A percentile compares a stretch with the other conserved stretches of the same genome.
These are phyloP conservation scores for Agrochola lota DNA, from an alignment of 2,888 invertebrate genomes.

Conservation along the genomic window DNA sequence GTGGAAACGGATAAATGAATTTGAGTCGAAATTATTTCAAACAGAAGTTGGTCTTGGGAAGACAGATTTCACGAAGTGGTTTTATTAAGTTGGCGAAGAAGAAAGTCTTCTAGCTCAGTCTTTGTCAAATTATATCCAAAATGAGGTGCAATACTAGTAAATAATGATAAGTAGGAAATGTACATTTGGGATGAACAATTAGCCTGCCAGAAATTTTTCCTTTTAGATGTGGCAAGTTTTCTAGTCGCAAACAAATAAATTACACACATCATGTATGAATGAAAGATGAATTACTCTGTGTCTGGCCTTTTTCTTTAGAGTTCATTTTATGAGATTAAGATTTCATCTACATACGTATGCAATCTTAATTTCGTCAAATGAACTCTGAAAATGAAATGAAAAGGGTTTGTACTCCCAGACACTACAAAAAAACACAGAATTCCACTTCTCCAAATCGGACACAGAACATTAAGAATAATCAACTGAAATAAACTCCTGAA, in stretches of 20 bases:
- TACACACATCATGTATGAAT: background rate
- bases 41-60: constrained; percentile 6
- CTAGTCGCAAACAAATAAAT: constrained; percentile 22
- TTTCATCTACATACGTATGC: background rate
- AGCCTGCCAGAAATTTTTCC: background rate
- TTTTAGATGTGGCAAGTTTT: background rate
- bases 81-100: background rate
- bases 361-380: constrained; percentile 5
- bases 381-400: constrained; percentile 25
- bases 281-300: constrained; percentile 6
- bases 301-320: no score
- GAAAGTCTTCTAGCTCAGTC: background rate
- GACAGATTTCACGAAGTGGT: no score
- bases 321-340: no score
- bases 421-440: constrained; percentile 3
- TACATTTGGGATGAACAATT: background rate
- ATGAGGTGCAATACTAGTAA: background rate
- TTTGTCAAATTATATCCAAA: no score
- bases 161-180: background rate
- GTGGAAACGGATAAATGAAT: constrained; percentile 22
- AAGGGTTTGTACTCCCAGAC: constrained; percentile 1
- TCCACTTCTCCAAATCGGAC: constrained; percentile 26
- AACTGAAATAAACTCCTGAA: constrained; percentile 56
- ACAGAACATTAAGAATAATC: constrained; percentile 45
- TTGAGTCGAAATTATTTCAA: constrained; percentile 11